Evolutionary conservation across 1,140 invertebrate genomes (phyloP).

Genomic region (Chionoecetes opilio): DNA sequence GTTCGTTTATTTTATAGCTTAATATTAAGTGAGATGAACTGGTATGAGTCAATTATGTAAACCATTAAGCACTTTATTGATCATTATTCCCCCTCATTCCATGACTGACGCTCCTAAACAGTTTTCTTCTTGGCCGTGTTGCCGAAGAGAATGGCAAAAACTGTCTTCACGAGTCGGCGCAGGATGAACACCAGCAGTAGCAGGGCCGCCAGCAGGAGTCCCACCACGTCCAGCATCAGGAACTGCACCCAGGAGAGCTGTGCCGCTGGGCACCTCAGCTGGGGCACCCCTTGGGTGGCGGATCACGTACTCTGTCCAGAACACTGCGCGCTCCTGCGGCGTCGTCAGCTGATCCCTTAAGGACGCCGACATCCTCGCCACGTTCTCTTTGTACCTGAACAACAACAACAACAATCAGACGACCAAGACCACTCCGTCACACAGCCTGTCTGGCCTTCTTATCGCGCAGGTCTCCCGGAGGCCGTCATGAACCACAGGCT

Average conservation of each 20-base stretch:
- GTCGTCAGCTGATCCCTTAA: constrained; percentile 48
- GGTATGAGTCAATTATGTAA: no score
- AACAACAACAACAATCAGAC: neutral
- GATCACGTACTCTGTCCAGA: constrained; percentile 86
- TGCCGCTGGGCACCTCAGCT: constrained; percentile 83
- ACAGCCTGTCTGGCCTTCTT: no score
- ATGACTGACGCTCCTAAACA: no score
- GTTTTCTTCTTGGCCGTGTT: neutral
- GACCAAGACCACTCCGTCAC: neutral
- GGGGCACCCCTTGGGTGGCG: constrained; percentile 84
- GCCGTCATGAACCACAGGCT: neutral
- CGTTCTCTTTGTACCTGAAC: neutral
- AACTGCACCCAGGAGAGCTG: constrained; percentile 63
- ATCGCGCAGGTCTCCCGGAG: neutral
- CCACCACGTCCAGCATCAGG: constrained; percentile 42
- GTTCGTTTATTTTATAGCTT: no score
- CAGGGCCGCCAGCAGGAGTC: neutral
- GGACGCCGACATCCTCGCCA: neutral
- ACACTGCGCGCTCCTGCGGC: constrained; percentile 81
- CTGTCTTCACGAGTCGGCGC: neutral
- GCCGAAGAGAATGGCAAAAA: neutral
- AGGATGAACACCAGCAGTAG: neutral
- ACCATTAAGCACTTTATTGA: no score
- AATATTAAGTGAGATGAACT: no score
- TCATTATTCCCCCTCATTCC: no score